A percentile compares a stretch with the other conserved stretches of the same genome.
phyloP scores from a whole-genome alignment of 2,113 vertebrate genomes.

The Nyctibius bracteatus region DNA sequence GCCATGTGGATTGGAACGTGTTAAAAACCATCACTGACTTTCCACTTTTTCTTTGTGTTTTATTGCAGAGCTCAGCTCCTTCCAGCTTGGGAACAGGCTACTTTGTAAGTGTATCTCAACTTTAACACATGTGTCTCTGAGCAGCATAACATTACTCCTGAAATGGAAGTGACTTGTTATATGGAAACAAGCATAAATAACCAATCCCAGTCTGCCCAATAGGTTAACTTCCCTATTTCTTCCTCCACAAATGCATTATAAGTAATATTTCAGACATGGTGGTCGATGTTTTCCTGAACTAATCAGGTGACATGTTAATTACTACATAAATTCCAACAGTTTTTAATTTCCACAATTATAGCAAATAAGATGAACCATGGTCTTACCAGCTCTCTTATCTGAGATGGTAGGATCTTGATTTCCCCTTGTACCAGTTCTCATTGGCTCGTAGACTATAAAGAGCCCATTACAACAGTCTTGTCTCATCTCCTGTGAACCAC shows the following conservation, averaged over 20 bases:
- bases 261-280: background rate
- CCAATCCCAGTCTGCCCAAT: background rate
- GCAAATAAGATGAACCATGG: background rate
- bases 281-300: background rate
- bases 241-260: background rate
- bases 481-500: background rate
- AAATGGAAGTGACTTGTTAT: background rate
- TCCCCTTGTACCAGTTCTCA: background rate
- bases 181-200: background rate
- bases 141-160: background rate
- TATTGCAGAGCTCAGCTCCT: slow-evolving; percentile 80
- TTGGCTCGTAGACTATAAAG: background rate
- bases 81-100: slow-evolving; percentile 86
- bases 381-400: background rate
- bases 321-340: background rate
- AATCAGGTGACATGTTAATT: background rate
- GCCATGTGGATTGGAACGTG: slow-evolving; percentile 65
- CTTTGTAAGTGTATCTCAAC: slow-evolving; percentile 80
- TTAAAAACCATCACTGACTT: slow-evolving; percentile 75
- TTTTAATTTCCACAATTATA: background rate
- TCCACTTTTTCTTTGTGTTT: slow-evolving; percentile 76
- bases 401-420: background rate
- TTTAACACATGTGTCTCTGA: slow-evolving; percentile 41
- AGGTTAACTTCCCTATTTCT: background rate
- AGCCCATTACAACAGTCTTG: background rate